Conservation (phyloP, 2,888 invertebrate species). For the Drosophila mayaguana region DNA sequence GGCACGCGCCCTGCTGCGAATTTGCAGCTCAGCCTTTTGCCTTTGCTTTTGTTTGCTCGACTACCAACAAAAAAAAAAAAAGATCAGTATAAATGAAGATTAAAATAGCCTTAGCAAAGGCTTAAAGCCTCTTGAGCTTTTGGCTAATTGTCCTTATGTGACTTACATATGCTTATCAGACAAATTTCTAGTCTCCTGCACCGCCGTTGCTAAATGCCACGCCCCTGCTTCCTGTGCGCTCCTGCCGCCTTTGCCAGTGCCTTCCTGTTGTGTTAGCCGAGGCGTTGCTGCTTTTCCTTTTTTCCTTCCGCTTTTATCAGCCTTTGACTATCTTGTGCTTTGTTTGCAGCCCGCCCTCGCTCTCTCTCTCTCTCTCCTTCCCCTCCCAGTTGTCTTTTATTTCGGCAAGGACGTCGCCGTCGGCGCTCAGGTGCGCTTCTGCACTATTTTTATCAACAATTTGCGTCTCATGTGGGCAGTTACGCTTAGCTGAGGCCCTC, state of each 20-base stretch:
- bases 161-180: conserved; percentile 73
- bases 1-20: conserved; percentile 17
- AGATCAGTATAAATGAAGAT: conserved; percentile 38
- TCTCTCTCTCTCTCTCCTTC: not conserved
- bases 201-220: not conserved
- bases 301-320: conserved; percentile 52
- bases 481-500: conserved; percentile 11
- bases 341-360: conserved; percentile 11
- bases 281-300: conserved; percentile 30
- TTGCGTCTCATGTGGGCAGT: conserved; percentile 59
- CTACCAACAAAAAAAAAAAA: conserved; percentile 9
- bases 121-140: conserved; percentile 73
- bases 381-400: conserved; percentile 33
- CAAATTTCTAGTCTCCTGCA: not conserved
- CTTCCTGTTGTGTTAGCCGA: conserved; percentile 16
- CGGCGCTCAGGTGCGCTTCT: conserved; percentile 38
- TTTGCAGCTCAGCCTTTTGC: conserved; percentile 26
- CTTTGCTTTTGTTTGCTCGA: conserved; percentile 30
- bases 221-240: conserved; percentile 3
- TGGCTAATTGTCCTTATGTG: conserved; percentile 83
- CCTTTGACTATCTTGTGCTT: conserved; percentile 60
- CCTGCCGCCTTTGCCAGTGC: not conserved
- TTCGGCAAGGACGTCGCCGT: conserved; percentile 68
- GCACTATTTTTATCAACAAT: conserved; percentile 50
- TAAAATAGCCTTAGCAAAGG: conserved; percentile 8